Evolutionary conservation across 2,888 invertebrate species (phyloP).

Genomic region (Belgica antarctica): DNA sequence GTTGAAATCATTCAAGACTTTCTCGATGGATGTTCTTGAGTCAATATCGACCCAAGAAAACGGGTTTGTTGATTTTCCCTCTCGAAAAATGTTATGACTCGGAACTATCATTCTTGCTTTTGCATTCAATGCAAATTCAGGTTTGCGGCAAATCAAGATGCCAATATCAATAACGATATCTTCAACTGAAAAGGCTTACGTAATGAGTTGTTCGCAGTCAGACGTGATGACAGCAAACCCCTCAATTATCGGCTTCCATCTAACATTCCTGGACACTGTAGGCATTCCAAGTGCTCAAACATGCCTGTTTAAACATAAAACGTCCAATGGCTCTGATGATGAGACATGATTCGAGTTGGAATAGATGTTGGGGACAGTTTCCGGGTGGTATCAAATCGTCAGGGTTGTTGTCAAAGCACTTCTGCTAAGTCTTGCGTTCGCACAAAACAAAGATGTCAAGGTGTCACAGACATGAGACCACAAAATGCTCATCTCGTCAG

Average conservation of each 20-base stretch:
- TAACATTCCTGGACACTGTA: not conserved
- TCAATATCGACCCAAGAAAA: too few relatives aligned
- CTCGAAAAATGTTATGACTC: too few relatives aligned
- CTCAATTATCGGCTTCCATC: slow-evolving; percentile 15
- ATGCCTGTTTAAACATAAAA: not conserved
- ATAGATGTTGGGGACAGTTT: slow-evolving; percentile 10
- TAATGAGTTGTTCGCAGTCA: not conserved
- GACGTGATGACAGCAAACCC: not conserved
- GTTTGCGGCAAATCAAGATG: not conserved
- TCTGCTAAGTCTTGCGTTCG: too few relatives aligned
- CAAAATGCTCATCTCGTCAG: not conserved
- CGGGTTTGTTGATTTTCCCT: too few relatives aligned
- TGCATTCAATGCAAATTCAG: not conserved
- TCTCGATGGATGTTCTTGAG: too few relatives aligned
- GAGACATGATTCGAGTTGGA: not conserved
- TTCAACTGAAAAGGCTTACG: not conserved
- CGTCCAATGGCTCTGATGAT: not conserved
- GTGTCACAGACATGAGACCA: not conserved
- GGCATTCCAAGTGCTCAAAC: too few relatives aligned
- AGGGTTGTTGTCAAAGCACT: too few relatives aligned
- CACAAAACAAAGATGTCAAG: too few relatives aligned
- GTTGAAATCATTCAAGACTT: too few relatives aligned
- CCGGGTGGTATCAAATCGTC: not conserved
- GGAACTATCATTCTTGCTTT: not conserved
- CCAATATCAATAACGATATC: too few relatives aligned